A percentile compares a stretch with the other conserved stretches of the same genome.
Evolutionary conservation across 2,113 vertebrate genomes (phyloP).

Genomic region (Neolamprologus modestus): DNA sequence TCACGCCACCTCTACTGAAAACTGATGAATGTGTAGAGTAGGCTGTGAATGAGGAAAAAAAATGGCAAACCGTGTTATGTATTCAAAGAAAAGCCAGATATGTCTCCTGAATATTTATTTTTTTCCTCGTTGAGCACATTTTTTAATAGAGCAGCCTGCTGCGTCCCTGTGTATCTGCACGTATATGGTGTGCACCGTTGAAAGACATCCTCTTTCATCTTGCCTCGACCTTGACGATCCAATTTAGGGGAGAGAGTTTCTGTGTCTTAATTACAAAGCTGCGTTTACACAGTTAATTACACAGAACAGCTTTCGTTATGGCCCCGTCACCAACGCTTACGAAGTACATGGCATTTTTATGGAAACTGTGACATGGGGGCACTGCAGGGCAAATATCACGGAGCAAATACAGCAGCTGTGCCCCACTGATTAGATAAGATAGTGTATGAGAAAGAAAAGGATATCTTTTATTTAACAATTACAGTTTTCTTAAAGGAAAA

Average conservation of each 20-base stretch:
- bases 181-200: neutral
- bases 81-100: neutral
- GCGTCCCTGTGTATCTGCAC: neutral
- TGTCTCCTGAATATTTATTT: neutral
- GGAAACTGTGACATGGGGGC: constrained; percentile 26
- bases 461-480: neutral
- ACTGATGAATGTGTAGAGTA: neutral
- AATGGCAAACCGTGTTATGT: neutral
- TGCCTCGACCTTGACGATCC: constrained; percentile 58
- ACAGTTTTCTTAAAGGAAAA: neutral
- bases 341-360: constrained; percentile 53
- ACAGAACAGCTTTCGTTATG: constrained; percentile 44
- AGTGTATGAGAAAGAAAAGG: neutral
- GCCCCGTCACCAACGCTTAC: constrained; percentile 58
- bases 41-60: accelerated
- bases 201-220: constrained; percentile 54
- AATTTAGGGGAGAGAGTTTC: constrained; percentile 62
- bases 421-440: neutral
- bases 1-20: neutral
- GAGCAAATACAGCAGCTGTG: neutral
- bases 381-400: constrained; percentile 4
- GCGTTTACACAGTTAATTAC: constrained; percentile 72
- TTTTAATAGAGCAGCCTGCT: neutral
- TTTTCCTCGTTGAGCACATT: neutral
- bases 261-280: constrained; percentile 70